phyloP scores from a whole-genome alignment of 2,797 vertebrate genomes.

The Amazona ochrocephala region DNA sequence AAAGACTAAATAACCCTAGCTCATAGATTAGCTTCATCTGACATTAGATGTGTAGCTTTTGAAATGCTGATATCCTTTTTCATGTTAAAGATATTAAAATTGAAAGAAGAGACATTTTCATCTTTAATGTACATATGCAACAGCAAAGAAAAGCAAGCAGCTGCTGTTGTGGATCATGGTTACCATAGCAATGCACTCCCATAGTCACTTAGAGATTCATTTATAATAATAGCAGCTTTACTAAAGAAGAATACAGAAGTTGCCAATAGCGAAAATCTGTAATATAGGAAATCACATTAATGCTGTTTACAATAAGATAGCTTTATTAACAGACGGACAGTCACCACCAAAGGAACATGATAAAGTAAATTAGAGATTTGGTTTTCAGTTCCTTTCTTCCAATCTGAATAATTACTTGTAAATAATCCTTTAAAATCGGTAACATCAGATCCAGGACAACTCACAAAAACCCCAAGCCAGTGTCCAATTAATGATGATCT shows the following conservation, averaged over 20 bases:
- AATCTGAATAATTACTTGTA: not conserved
- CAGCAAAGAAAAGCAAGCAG: constrained; percentile 24
- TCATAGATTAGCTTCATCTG: not conserved
- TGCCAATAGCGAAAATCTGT: not conserved
- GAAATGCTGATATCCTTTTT: constrained; percentile 8
- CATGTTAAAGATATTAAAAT: constrained; percentile 10
- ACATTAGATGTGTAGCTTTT: not conserved
- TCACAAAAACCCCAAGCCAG: not conserved
- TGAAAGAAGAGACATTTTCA: not conserved
- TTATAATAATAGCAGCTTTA: constrained; percentile 28
- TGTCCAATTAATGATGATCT: not conserved
- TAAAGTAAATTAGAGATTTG: not conserved
- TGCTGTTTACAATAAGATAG: not conserved
- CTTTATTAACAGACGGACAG: not conserved
- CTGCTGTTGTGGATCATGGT: constrained; percentile 55
- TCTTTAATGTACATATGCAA: constrained; percentile 28
- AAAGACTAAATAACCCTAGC: not conserved
- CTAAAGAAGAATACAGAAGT: constrained; percentile 39
- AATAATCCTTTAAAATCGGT: not conserved
- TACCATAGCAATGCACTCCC: constrained; percentile 68
- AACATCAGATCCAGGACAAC: not conserved
- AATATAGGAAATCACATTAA: no score
- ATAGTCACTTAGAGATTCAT: constrained; percentile 39
- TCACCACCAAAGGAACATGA: not conserved
- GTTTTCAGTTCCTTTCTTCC: not conserved